A percentile compares a stretch with the other conserved stretches of the same genome.
These are phyloP conservation scores for Anarrhichthys ocellatus DNA, from an alignment of 2,113 vertebrate species.

Conservation along the genomic window DNA sequence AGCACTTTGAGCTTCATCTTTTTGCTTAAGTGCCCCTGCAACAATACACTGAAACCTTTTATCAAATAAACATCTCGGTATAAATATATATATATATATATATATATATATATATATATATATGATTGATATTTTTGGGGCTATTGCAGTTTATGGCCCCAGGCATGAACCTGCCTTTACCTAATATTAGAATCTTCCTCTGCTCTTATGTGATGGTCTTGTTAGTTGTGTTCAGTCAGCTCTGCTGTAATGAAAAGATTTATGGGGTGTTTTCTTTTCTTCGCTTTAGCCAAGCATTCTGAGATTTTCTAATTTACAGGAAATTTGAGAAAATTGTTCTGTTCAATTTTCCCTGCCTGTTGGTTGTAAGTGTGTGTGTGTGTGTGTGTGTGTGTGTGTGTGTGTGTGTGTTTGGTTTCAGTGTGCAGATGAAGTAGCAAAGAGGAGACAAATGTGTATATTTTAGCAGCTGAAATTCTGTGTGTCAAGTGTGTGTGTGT, in stretches of 20 bases:
- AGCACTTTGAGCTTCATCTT: neutral
- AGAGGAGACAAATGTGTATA: conserved; percentile 53
- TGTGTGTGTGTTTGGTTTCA: neutral
- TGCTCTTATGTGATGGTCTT: conserved; percentile 16
- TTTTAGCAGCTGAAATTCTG: conserved; percentile 50
- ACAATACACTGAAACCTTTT: neutral
- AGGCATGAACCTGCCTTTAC: neutral
- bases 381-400: conserved; percentile 13
- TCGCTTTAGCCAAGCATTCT: conserved; percentile 77
- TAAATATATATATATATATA: neutral
- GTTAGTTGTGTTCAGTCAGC: conserved; percentile 20
- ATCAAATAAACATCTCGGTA: neutral
- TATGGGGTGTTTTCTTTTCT: conserved; percentile 32
- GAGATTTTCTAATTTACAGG: conserved; percentile 81
- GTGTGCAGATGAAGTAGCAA: conserved; percentile 23
- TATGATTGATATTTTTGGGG: neutral
- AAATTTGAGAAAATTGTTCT: conserved; percentile 89
- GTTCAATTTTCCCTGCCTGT: conserved; percentile 82
- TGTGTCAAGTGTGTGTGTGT: conserved; percentile 20
- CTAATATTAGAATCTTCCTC: neutral
- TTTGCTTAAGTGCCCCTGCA: neutral
- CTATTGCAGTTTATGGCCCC: too few species aligned
- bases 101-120: neutral
- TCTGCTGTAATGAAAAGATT: conserved; percentile 69
- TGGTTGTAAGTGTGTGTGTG: conserved; percentile 15